Evolutionary conservation across 1,140 invertebrate genomes (phyloP).

Genomic region (Rhynchophorus ferrugineus): DNA sequence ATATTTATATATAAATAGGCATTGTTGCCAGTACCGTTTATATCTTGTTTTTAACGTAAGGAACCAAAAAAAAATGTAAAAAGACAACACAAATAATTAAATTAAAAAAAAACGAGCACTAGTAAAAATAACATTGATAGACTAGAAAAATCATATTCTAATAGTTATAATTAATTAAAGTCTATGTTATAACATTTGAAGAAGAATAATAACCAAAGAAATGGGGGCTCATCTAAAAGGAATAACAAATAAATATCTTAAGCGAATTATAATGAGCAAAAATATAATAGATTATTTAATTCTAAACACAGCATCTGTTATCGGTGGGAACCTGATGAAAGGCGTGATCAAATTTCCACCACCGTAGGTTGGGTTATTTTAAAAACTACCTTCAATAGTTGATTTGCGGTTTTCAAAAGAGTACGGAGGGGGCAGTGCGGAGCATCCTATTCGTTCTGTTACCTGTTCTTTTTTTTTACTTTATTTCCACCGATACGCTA

Average conservation of each 20-base stretch:
- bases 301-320: conserved; percentile 32
- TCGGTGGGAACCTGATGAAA: conserved; percentile 6
- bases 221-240: conserved; percentile 10
- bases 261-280: conserved; percentile 24
- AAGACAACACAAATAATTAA: conserved; percentile 24
- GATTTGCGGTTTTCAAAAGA: too few species aligned
- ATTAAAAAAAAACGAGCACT: conserved; percentile 29
- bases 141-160: conserved; percentile 33
- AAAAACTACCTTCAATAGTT: too few species aligned
- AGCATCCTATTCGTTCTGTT: too few species aligned
- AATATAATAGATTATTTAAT: conserved; percentile 28
- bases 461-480: too few species aligned
- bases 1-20: not conserved
- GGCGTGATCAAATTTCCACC: conserved; percentile 3
- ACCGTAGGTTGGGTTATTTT: too few species aligned
- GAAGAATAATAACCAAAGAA: conserved; percentile 6
- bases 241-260: conserved; percentile 24
- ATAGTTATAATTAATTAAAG: conserved; percentile 17
- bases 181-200: conserved; percentile 6
- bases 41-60: conserved; percentile 17
- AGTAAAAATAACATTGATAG: conserved; percentile 30
- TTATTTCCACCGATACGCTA: too few species aligned
- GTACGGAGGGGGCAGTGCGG: too few species aligned
- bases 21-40: conserved; percentile 15
- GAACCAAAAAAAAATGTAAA: conserved; percentile 22